A percentile compares a stretch with the other conserved stretches of the same genome.
Evolutionary conservation across 2,113 vertebrate genomes (phyloP).

Genomic region (Hucho hucho): DNA sequence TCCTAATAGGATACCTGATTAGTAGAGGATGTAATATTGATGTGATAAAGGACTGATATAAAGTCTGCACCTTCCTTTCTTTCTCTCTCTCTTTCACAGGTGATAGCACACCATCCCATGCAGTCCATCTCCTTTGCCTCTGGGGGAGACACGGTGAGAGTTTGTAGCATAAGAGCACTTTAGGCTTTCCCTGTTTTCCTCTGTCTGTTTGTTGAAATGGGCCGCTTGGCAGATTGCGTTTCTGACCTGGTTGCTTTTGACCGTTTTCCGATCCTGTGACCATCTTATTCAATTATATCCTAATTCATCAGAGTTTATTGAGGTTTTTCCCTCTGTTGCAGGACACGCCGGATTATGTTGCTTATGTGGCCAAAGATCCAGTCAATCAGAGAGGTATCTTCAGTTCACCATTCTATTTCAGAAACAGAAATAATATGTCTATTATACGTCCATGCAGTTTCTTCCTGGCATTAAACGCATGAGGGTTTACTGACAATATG

Average conservation of each 20-base stretch:
- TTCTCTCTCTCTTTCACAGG: conserved; percentile 57
- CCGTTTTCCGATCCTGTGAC: conserved; percentile 32
- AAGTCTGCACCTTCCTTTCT: not conserved
- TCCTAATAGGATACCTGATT: not conserved
- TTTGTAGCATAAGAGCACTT: not conserved
- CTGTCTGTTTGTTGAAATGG: conserved; percentile 11
- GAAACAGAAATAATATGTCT: no score
- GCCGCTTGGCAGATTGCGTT: conserved; percentile 18
- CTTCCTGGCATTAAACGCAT: no score
- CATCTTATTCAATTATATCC: conserved; percentile 29
- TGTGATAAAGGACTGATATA: not conserved
- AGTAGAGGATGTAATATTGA: not conserved
- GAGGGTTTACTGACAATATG: no score
- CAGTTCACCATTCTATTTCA: no score
- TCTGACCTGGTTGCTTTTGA: conserved; percentile 15
- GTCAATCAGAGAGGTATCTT: conserved; percentile 77
- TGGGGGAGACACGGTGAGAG: conserved; percentile 83
- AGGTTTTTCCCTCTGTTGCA: conserved; percentile 54
- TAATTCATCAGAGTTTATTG: conserved; percentile 23
- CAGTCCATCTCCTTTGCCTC: conserved; percentile 88
- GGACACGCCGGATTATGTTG: conserved; percentile 86
- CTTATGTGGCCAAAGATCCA: conserved; percentile 80
- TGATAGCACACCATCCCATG: conserved; percentile 89
- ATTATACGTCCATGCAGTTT: no score
- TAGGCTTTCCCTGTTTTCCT: not conserved